phyloP scores from a whole-genome alignment of 2,888 invertebrate genomes.

The Acleris literana region DNA sequence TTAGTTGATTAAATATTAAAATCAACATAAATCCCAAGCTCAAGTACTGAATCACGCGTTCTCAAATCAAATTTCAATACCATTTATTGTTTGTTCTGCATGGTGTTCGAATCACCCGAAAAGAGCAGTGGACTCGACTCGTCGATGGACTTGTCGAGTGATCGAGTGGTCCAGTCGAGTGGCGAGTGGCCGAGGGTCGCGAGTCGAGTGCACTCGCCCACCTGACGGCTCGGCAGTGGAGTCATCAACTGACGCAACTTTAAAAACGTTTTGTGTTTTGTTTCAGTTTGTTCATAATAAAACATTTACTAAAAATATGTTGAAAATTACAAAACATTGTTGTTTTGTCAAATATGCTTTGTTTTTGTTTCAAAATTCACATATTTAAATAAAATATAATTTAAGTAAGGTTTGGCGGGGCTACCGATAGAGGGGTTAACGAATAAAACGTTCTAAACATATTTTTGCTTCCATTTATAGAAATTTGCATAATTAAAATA shows the following conservation, averaged over 20 bases:
- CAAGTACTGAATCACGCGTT: too few relatives aligned
- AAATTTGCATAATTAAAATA: too few relatives aligned
- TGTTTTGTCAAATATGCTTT: too few relatives aligned
- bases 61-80: too few relatives aligned
- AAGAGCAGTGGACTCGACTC: slow-evolving; percentile 17
- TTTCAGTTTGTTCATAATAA: not conserved
- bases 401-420: too few relatives aligned
- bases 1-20: too few relatives aligned
- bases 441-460: too few relatives aligned
- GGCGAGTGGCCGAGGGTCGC: slow-evolving; percentile 16
- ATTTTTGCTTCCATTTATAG: too few relatives aligned
- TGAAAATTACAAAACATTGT: not conserved
- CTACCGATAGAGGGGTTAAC: too few relatives aligned
- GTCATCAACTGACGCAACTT: not conserved
- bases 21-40: too few relatives aligned
- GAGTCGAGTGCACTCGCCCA: slow-evolving; percentile 22
- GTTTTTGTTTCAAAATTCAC: too few relatives aligned
- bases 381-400: too few relatives aligned
- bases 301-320: not conserved
- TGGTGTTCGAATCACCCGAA: not conserved
- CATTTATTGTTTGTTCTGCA: not conserved
- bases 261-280: not conserved
- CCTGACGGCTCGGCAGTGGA: not conserved
- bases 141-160: slow-evolving; percentile 4
- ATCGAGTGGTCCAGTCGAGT: slow-evolving; percentile 15